Percentiles rank a stretch among this genome's conserved stretches.
These are phyloP conservation scores for Synergus umbraculus DNA, from an alignment of 2,888 invertebrate species.

Conservation along the genomic window DNA sequence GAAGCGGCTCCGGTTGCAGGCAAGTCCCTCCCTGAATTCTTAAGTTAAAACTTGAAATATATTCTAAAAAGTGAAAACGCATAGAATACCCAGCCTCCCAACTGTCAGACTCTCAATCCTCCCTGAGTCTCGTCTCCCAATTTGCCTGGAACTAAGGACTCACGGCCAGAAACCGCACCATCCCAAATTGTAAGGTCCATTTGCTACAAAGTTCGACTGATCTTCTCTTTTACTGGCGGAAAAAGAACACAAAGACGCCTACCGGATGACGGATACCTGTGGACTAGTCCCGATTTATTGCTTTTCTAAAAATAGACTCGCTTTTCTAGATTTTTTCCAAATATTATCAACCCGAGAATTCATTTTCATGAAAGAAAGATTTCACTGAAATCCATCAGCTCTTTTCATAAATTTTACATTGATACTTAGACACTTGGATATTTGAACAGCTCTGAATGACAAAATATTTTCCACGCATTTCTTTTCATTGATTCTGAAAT, in stretches of 20 bases:
- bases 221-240: constrained; percentile 3
- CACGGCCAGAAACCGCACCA: not conserved
- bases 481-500: not conserved
- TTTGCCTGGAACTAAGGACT: constrained; percentile 15
- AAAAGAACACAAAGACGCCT: constrained; percentile 27
- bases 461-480: not conserved
- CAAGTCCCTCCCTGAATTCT: constrained; percentile 11
- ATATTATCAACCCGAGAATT: too few relatives aligned
- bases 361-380: too few relatives aligned
- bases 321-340: not conserved
- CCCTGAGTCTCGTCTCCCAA: not conserved
- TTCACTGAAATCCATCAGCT: not conserved
- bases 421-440: not conserved
- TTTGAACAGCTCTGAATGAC: not conserved
- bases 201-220: constrained; percentile 25
- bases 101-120: not conserved
- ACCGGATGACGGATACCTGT: constrained; percentile 31
- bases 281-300: constrained; percentile 19
- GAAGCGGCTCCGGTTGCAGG: not conserved
- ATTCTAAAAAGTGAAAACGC: not conserved
- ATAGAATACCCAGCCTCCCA: constrained; percentile 5
- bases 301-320: constrained; percentile 1
- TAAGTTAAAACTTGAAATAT: not conserved
- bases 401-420: not conserved
- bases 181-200: not conserved